Percentiles rank a stretch among this genome's conserved stretches.
Conservation (phyloP, 2,113 vertebrate genomes). For the Caloenas nicobarica region DNA sequence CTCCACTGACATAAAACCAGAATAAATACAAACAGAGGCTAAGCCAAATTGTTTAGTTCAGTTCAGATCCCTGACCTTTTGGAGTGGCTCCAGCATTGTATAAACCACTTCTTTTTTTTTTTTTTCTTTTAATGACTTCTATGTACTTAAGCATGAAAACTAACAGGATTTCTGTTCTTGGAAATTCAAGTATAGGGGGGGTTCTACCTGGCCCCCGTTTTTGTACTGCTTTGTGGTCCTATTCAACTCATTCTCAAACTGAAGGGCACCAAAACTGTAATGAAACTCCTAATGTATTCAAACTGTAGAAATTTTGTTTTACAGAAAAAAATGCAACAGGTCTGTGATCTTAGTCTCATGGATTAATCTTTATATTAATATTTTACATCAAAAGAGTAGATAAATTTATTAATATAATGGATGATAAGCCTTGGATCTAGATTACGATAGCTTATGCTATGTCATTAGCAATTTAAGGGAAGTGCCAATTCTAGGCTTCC, state of each 20-base stretch:
- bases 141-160: background rate
- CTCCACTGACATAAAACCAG: background rate
- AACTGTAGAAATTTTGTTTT: background rate
- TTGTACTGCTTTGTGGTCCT: background rate
- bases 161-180: slow-evolving; percentile 26
- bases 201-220: background rate
- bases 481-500: background rate
- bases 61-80: slow-evolving; percentile 7
- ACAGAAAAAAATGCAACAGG: background rate
- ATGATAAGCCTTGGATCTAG: background rate
- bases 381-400: background rate
- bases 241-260: rapidly evolving
- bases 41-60: background rate
- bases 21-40: background rate
- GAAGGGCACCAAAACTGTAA: rapidly evolving
- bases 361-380: background rate
- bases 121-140: background rate
- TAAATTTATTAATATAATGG: background rate
- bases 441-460: too few relatives aligned
- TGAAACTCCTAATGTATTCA: background rate
- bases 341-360: background rate
- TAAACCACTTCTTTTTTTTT: background rate
- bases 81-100: slow-evolving; percentile 52
- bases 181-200: background rate
- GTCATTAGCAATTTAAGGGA: background rate